Evolutionary conservation across 1,140 invertebrate genomes (phyloP).

Genomic region (Melitaea cinxia): DNA sequence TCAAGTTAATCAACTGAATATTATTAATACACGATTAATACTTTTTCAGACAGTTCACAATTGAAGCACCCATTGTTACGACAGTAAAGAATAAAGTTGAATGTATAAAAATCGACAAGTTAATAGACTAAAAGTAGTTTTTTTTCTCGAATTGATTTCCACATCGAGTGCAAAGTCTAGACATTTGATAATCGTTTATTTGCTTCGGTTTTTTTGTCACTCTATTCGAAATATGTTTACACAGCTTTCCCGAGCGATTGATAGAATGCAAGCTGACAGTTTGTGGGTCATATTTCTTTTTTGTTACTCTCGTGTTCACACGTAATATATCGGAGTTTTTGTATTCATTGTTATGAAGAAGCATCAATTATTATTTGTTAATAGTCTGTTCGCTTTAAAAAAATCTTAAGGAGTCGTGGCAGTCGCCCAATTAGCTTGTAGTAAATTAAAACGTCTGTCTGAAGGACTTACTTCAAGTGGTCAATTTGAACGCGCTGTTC

Average conservation of each 20-base stretch:
- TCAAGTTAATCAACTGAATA: too few species aligned
- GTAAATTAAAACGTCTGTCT: too few species aligned
- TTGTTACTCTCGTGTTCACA: slow-evolving; percentile 10
- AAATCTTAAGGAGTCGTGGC: too few species aligned
- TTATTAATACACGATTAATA: too few species aligned
- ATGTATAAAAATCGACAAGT: slow-evolving; percentile 2
- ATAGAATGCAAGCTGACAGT: slow-evolving; percentile 4
- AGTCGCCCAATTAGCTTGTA: too few species aligned
- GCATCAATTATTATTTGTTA: background rate
- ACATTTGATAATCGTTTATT: slow-evolving; percentile 19
- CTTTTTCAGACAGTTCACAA: too few species aligned
- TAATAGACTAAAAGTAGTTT: too few species aligned
- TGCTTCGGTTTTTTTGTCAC: slow-evolving; percentile 9
- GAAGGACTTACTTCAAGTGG: too few species aligned
- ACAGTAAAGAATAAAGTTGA: too few species aligned
- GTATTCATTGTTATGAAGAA: background rate
- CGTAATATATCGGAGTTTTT: background rate
- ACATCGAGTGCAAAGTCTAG: slow-evolving; percentile 13
- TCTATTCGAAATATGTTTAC: slow-evolving; percentile 24
- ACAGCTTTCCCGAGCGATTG: slow-evolving; percentile 18
- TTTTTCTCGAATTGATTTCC: slow-evolving; percentile 15
- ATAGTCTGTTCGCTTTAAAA: too few species aligned
- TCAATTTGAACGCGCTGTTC: too few species aligned
- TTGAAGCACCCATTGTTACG: too few species aligned
- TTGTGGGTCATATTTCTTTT: background rate